phyloP scores from a whole-genome alignment of 2,888 invertebrate genomes.

The Vandiemenella viatica region DNA sequence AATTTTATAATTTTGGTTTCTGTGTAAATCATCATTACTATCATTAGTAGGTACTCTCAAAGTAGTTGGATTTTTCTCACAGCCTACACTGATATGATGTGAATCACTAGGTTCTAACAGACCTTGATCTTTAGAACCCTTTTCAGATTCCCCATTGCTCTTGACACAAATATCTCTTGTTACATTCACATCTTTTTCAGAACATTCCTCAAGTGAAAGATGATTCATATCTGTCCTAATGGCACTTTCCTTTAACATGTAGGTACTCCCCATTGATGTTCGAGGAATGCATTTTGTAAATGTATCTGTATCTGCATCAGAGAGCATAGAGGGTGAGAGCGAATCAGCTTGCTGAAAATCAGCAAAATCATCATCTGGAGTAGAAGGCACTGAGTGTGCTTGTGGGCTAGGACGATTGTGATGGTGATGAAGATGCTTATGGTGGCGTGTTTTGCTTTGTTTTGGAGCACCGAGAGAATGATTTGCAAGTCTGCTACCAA shows the following conservation, averaged over 20 bases:
- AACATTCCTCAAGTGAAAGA: background rate
- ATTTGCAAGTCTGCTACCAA: constrained; percentile 32
- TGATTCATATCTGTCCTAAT: constrained; percentile 6
- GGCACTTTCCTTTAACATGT: constrained; percentile 14
- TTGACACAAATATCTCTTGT: background rate
- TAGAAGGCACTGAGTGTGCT: background rate
- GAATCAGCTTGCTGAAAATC: constrained; percentile 18
- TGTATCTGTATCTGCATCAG: constrained; percentile 15
- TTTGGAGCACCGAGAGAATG: constrained; percentile 31
- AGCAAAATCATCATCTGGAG: constrained; percentile 12
- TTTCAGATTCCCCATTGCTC: constrained; percentile 22
- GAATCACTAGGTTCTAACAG: background rate
- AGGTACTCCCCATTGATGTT: constrained; percentile 19
- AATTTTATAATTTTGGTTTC: too few species aligned
- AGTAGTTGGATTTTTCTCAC: background rate
- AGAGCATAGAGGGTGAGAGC: background rate
- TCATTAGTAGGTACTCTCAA: background rate
- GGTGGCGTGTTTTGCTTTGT: constrained; percentile 10
- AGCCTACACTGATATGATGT: background rate
- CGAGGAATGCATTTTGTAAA: constrained; percentile 28
- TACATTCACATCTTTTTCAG: background rate
- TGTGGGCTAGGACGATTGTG: background rate
- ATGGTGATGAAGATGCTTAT: constrained; percentile 11
- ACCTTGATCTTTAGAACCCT: constrained; percentile 17
- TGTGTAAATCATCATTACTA: constrained; percentile 1